Evolutionary conservation across 2,888 invertebrate genomes (phyloP).

Genomic region (Bedellia somnulentella): DNA sequence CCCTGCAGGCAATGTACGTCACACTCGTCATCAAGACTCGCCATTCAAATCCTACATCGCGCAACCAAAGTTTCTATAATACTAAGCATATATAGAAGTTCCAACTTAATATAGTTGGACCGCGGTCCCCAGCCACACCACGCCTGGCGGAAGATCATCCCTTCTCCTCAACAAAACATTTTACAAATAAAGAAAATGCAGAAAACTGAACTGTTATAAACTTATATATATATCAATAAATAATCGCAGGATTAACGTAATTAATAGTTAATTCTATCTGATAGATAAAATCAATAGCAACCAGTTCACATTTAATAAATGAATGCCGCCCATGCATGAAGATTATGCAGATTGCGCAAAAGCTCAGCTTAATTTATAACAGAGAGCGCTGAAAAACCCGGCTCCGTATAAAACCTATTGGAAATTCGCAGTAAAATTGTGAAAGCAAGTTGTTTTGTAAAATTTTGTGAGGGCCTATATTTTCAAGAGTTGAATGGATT

Average conservation of each 20-base stretch:
- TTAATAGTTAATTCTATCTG: background rate
- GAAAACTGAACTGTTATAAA: background rate
- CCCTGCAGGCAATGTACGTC: too few species aligned
- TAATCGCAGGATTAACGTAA: background rate
- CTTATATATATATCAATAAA: background rate
- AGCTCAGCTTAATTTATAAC: background rate
- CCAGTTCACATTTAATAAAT: background rate
- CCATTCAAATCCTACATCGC: too few species aligned
- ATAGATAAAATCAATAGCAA: background rate
- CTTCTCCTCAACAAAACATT: constrained; percentile 1
- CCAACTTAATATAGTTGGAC: too few species aligned
- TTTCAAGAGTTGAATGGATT: too few species aligned
- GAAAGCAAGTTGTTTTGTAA: background rate
- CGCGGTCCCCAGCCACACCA: too few species aligned
- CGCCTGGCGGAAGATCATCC: constrained; percentile 8
- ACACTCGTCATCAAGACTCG: too few species aligned
- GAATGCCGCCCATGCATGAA: background rate
- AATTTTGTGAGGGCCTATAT: background rate
- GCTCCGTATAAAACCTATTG: background rate
- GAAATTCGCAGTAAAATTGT: background rate
- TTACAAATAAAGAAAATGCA: background rate
- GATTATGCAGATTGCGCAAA: background rate
- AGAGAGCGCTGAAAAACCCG: background rate
- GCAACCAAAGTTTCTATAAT: too few species aligned
- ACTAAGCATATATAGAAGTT: too few species aligned